Conservation (phyloP, 2,797 vertebrate genomes). For the Vireo griseus region DNA sequence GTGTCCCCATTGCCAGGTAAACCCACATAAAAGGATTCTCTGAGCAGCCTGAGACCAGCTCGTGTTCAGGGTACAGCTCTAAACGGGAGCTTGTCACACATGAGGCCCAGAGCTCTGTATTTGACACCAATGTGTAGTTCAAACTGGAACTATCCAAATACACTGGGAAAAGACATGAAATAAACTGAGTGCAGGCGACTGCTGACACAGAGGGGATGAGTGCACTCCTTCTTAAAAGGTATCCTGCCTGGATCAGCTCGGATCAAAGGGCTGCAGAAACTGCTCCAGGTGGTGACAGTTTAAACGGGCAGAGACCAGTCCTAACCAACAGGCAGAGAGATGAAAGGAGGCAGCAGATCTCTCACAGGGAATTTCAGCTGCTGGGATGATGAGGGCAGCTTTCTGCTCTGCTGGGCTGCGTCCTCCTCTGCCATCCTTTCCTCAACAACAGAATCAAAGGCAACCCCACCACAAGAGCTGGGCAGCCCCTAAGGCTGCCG, state of each 20-base stretch:
- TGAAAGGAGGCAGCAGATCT: neutral
- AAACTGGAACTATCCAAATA: neutral
- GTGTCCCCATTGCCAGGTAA: neutral
- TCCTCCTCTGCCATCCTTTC: neutral
- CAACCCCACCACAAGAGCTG: neutral
- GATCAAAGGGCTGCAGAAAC: neutral
- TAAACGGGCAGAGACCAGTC: neutral
- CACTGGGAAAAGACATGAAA: rapidly evolving
- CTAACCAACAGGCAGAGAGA: neutral
- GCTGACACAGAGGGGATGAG: neutral
- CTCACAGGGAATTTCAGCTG: neutral
- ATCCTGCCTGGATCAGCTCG: neutral
- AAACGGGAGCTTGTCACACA: neutral
- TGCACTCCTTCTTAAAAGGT: neutral
- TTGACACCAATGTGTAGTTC: rapidly evolving
- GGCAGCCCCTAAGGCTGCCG: neutral
- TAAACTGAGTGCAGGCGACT: neutral
- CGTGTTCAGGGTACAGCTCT: neutral
- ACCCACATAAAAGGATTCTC: neutral
- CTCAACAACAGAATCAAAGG: neutral
- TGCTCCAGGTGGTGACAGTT: neutral
- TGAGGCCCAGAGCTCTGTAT: rapidly evolving
- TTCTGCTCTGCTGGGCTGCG: neutral
- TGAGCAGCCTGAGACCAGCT: neutral
- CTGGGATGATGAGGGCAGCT: neutral